Conservation (phyloP, 1,140 invertebrate genomes). For the Adelges cooleyi region DNA sequence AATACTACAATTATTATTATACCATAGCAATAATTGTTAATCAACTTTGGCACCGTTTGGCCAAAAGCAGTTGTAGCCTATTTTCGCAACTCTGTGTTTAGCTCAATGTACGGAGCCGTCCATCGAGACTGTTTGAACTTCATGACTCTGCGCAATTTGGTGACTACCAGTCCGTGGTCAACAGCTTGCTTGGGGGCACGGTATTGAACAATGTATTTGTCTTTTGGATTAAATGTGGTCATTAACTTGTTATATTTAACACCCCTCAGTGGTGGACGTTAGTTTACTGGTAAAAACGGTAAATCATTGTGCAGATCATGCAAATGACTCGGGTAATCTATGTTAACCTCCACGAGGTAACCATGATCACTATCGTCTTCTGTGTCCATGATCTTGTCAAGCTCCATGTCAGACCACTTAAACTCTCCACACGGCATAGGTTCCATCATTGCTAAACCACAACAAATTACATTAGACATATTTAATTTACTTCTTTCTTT, state of each 20-base stretch:
- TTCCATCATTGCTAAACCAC: neutral
- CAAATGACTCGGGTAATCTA: conserved; percentile 2
- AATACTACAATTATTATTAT: neutral
- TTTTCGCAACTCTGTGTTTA: neutral
- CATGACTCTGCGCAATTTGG: conserved; percentile 15
- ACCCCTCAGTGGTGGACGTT: conserved; percentile 27
- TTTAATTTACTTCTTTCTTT: too few species aligned
- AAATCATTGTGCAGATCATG: conserved; percentile 37
- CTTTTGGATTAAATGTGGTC: conserved; percentile 35
- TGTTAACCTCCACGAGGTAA: neutral
- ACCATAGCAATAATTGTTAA: neutral
- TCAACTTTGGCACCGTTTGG: neutral
- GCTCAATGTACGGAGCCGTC: neutral
- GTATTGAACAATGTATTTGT: conserved; percentile 43
- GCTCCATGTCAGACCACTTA: too few species aligned
- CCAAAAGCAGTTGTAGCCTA: neutral
- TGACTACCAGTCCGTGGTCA: conserved; percentile 39
- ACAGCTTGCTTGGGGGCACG: conserved; percentile 42
- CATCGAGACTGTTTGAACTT: neutral
- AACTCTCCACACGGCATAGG: neutral
- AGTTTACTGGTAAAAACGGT: conserved; percentile 38
- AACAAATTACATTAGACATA: too few species aligned
- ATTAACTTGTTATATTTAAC: conserved; percentile 34
- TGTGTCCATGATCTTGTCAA: too few species aligned
- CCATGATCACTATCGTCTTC: too few species aligned